A percentile compares a stretch with the other conserved stretches of the same genome.
These are phyloP conservation scores for Crocuta crocuta DNA, from an alignment of 2,113 vertebrate genomes.

Conservation along the genomic window DNA sequence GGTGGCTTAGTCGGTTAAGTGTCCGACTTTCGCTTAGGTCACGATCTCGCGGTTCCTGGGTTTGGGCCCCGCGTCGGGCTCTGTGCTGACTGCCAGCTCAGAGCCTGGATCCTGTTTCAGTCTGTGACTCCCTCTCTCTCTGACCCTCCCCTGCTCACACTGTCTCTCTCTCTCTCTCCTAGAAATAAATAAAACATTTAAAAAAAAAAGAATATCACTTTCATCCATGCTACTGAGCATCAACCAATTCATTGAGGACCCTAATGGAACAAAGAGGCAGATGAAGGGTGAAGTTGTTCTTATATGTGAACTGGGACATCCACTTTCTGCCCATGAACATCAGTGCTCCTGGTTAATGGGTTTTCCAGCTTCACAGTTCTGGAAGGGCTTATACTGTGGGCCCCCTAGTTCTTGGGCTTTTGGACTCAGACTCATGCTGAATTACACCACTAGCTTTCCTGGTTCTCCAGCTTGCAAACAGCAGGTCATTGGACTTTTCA, in stretches of 20 bases:
- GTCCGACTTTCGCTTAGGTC: no score
- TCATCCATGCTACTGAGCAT: neutral
- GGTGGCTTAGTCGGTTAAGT: no score
- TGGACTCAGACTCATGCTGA: neutral
- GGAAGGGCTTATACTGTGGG: neutral
- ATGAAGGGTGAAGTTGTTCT: neutral
- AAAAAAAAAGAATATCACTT: neutral
- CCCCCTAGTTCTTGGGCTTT: neutral
- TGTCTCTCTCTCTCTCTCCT: no score
- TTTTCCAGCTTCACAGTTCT: neutral
- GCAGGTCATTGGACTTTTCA: neutral
- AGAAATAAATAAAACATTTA: no score
- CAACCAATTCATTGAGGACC: neutral
- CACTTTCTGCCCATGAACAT: neutral
- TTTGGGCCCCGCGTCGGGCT: no score
- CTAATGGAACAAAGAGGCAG: neutral
- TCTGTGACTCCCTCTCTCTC: no score
- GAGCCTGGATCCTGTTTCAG: no score
- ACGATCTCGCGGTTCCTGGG: no score
- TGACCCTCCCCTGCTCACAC: no score
- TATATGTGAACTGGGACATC: neutral
- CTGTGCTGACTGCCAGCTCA: no score
- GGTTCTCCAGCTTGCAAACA: neutral
- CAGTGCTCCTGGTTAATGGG: neutral
- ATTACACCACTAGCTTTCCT: neutral